phyloP scores from a whole-genome alignment of 2,888 invertebrate species.

The Calliopum simillimum region DNA sequence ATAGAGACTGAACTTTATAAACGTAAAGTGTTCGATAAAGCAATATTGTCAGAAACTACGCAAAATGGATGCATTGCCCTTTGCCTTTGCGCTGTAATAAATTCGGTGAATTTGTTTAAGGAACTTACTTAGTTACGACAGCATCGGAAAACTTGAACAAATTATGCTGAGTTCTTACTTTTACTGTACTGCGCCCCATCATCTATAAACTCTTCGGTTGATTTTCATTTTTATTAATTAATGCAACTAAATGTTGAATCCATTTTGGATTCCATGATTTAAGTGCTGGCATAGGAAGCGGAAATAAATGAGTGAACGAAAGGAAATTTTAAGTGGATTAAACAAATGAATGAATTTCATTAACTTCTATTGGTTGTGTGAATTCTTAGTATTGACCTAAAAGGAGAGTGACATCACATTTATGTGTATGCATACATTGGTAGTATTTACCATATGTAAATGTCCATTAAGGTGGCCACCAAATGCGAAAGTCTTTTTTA shows the following conservation, averaged over 20 bases:
- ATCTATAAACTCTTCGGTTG: neutral
- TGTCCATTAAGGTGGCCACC: too few species aligned
- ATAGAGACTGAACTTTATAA: neutral
- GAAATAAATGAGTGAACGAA: neutral
- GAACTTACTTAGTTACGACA: neutral
- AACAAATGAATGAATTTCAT: conserved; percentile 1
- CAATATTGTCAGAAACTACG: too few species aligned
- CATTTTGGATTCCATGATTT: conserved; percentile 4
- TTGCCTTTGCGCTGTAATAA: neutral
- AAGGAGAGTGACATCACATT: neutral
- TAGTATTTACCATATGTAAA: too few species aligned
- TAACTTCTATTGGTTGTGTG: neutral
- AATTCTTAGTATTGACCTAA: neutral
- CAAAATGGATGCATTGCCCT: neutral
- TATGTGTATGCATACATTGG: neutral
- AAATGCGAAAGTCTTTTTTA: too few species aligned
- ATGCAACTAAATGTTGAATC: neutral
- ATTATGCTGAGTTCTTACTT: conserved; percentile 6
- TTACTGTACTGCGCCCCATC: neutral
- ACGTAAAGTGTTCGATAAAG: conserved; percentile 4
- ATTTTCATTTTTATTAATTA: conserved; percentile 22
- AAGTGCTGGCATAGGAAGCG: conserved; percentile 1
- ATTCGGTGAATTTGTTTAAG: conserved; percentile 20
- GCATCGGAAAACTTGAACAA: conserved; percentile 13
- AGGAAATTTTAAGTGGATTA: neutral